Evolutionary conservation across 2,797 vertebrate genomes (phyloP).

Genomic region (Vireo griseus): DNA sequence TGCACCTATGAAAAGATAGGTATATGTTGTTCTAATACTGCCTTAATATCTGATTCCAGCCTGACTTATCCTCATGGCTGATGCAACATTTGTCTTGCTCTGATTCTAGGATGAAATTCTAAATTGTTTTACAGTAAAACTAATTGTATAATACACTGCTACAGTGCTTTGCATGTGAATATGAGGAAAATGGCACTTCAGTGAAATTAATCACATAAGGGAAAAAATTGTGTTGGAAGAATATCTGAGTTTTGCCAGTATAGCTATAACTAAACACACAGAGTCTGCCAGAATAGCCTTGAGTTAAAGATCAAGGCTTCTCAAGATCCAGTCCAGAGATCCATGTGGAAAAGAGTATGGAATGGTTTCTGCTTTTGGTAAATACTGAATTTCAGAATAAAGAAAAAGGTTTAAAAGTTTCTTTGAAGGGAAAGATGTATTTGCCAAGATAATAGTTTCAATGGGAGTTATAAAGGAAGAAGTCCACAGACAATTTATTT

Average conservation of each 20-base stretch:
- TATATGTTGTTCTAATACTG: background rate
- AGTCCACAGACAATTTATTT: background rate
- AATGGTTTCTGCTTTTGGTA: background rate
- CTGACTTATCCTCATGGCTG: background rate
- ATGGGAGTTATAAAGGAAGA: background rate
- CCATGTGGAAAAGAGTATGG: background rate
- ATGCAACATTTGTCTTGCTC: background rate
- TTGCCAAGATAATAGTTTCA: background rate
- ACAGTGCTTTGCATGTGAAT: background rate
- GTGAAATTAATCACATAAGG: background rate
- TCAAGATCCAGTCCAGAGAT: background rate
- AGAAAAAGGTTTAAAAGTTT: background rate
- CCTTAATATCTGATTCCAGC: background rate
- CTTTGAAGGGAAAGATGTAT: background rate
- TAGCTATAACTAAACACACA: background rate
- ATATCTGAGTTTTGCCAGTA: background rate
- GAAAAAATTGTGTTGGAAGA: background rate
- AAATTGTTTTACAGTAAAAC: background rate
- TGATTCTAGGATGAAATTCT: background rate
- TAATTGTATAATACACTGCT: background rate
- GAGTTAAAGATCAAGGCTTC: background rate
- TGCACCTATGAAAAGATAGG: background rate
- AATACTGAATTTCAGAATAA: background rate
- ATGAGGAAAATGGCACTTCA: background rate
- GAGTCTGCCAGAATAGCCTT: background rate